These are phyloP conservation scores for Holocentrus rufus DNA, from an alignment of 2,797 vertebrate genomes.

Conservation along the genomic window DNA sequence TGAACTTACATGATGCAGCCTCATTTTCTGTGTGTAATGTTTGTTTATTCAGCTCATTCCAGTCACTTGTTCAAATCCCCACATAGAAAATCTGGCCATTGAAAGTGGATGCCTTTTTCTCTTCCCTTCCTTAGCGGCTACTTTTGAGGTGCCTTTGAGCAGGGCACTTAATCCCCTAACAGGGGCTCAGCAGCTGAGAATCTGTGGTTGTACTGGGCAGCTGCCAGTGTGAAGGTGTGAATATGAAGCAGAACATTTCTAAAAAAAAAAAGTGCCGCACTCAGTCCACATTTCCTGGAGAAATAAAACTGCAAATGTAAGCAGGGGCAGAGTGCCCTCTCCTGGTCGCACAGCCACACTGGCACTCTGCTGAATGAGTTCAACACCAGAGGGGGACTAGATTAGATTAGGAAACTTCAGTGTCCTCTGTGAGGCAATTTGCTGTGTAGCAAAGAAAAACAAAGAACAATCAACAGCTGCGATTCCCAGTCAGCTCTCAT, in stretches of 20 bases:
- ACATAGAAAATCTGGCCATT: not conserved
- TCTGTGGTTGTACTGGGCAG: not conserved
- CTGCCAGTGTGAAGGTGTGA: not conserved
- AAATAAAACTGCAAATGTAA: not conserved
- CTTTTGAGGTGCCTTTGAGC: not conserved
- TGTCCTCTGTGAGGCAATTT: too few species aligned
- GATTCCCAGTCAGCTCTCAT: too few species aligned
- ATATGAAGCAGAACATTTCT: too few species aligned
- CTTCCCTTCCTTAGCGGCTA: not conserved
- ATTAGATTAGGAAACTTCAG: too few species aligned
- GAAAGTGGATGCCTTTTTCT: not conserved
- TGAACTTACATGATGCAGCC: not conserved
- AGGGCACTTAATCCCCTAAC: not conserved
- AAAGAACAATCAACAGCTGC: too few species aligned
- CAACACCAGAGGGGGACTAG: not conserved
- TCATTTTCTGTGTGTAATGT: not conserved
- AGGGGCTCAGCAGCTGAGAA: too few species aligned
- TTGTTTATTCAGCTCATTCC: not conserved
- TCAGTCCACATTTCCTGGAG: too few species aligned
- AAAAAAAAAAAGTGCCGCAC: too few species aligned
- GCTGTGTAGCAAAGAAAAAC: too few species aligned
- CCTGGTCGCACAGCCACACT: conserved; percentile 2
- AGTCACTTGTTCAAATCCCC: not conserved
- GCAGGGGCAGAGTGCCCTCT: conserved; percentile 8
- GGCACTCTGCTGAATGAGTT: not conserved